These are phyloP conservation scores for Montipora sp. DNA, from an alignment of 64 coral and sea anemone species.

Conservation along the genomic window DNA sequence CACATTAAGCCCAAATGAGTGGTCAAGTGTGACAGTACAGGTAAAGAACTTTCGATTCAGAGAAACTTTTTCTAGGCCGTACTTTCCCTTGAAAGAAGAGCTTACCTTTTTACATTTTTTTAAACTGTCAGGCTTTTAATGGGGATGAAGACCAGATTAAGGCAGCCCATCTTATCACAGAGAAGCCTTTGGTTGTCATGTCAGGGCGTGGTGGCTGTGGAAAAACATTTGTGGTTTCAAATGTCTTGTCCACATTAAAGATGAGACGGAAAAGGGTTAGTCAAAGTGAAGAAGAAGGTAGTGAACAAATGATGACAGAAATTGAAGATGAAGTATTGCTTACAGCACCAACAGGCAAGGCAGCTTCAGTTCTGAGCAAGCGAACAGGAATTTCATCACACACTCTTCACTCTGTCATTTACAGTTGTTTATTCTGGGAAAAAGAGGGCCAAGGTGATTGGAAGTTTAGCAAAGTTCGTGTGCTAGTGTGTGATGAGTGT, in stretches of 20 bases:
- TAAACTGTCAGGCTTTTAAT: slow-evolving; percentile 37
- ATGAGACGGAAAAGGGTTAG: neutral
- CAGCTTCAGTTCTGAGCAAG: slow-evolving; percentile 59
- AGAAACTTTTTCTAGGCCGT: no score
- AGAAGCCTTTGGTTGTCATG: slow-evolving; percentile 54
- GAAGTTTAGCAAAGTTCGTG: slow-evolving; percentile 49
- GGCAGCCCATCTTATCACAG: slow-evolving; percentile 54
- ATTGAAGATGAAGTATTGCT: slow-evolving; percentile 52
- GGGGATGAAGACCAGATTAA: slow-evolving; percentile 61
- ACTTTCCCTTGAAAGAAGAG: no score
- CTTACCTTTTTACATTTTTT: neutral
- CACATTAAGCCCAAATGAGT: no score
- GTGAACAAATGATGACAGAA: neutral
- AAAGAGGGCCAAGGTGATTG: neutral
- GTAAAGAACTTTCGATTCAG: no score
- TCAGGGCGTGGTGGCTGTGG: slow-evolving; percentile 74
- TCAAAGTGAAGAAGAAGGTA: neutral
- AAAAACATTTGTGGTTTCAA: slow-evolving; percentile 71
- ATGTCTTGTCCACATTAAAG: slow-evolving; percentile 41
- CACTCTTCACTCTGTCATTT: slow-evolving; percentile 72
- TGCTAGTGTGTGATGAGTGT: slow-evolving; percentile 77
- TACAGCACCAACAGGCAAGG: slow-evolving; percentile 74
- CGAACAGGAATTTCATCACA: slow-evolving; percentile 25
- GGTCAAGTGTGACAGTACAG: no score
- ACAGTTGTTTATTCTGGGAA: slow-evolving; percentile 29